Conservation (phyloP, 2,888 invertebrate species). For the Caenorhabditis plicata region DNA sequence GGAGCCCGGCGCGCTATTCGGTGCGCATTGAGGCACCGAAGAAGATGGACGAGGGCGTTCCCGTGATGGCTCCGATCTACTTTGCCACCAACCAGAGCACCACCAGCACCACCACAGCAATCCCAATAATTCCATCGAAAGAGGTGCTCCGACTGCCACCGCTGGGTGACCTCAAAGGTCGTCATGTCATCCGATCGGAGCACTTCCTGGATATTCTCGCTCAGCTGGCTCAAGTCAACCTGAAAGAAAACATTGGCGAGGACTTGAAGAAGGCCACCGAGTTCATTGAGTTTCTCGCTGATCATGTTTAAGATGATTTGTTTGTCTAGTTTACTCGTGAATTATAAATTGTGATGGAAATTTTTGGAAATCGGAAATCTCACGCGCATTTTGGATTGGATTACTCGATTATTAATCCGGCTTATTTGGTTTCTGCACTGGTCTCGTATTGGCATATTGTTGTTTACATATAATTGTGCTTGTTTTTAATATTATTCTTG, state of each 20-base stretch:
- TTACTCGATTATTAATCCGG: background rate
- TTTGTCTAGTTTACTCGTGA: too few relatives aligned
- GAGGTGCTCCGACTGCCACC: constrained; percentile 27
- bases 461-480: too few relatives aligned
- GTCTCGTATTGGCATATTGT: too few relatives aligned
- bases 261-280: constrained; percentile 19
- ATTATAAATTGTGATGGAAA: too few relatives aligned
- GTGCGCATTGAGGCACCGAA: too few relatives aligned
- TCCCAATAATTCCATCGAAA: constrained; percentile 34
- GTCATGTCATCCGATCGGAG: constrained; percentile 35
- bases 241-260: constrained; percentile 32
- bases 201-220: constrained; percentile 38
- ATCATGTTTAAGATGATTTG: constrained; percentile 4
- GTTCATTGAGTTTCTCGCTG: constrained; percentile 25
- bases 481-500: too few relatives aligned
- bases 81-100: background rate
- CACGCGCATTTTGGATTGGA: background rate
- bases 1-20: too few relatives aligned
- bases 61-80: too few relatives aligned
- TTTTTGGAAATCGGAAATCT: constrained; percentile 5
- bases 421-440: too few relatives aligned
- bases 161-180: constrained; percentile 18
- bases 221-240: constrained; percentile 29
- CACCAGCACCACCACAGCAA: constrained; percentile 2
- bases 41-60: background rate